Evolutionary conservation across 2,113 vertebrate genomes (phyloP), one percentile per base, ranked within the genome.

Genomic region (Triplophysa tibetana): DNA sequence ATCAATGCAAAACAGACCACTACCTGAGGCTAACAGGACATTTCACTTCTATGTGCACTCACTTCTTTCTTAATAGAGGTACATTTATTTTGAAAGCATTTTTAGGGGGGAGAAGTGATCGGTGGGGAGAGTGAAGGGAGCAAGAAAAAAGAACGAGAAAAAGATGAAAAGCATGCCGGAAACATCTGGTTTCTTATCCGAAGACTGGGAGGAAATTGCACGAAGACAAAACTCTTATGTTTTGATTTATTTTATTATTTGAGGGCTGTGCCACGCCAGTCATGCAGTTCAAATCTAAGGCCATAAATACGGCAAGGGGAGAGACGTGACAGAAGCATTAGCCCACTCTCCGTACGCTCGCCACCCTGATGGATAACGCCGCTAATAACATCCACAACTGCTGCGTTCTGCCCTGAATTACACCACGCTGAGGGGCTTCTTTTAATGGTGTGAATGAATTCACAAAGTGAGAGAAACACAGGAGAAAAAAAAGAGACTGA

Each of bases 141-240:
- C 70, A 60, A 70, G 67, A 70, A 45, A 67, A 72, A 91, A 90
- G 89, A 93, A 91, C 88, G 91, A 92, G 90, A 91, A 91, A 91
- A 92, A 95, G 93, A 96, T 96, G 95, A 97, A 96, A 97, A 95
- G 94, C 94, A 94, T 92, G 94, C 92, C 91, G 92, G 93, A 95
- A 96, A 98, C 96, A 98, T 98, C 96, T 98, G 96, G 95, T 96
- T 97, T 96, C 93, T 95, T 95, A 95, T 96, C 96, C 89, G 87
- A 88, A 84, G 94, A 91, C 92, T 92, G 88, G 75, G 95, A 94
- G 96, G 95, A 96, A 98, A 98, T 97, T 98, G 93, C 94, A 92
- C 89, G 91, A 95, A 94, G 94, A 95, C 92, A 93, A 94, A 96
- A 96, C 94, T 96, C 93, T 95, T 96, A 90, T 95, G 95, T 96